These are phyloP conservation scores for Microctonus aethiopoides DNA, from an alignment of 2,888 invertebrate genomes.

Conservation along the genomic window DNA sequence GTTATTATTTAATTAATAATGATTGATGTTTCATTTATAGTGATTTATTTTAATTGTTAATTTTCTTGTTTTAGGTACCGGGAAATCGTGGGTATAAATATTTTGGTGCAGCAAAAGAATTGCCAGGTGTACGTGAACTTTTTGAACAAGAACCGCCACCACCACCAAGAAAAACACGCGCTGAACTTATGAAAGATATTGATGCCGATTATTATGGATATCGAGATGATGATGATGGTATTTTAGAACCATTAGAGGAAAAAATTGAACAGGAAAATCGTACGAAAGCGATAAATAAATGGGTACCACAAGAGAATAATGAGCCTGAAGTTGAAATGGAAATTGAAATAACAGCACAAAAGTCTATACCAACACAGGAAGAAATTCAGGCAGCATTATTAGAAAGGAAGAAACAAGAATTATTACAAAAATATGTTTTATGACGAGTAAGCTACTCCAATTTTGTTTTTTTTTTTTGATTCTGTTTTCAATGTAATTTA, in stretches of 20 bases:
- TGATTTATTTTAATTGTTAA: no score
- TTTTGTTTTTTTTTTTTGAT: neutral
- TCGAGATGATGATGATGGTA: slow-evolving; percentile 97
- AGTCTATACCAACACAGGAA: slow-evolving; percentile 93
- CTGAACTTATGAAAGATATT: slow-evolving; percentile 97
- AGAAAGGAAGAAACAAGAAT: slow-evolving; percentile 89
- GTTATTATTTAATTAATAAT: no score
- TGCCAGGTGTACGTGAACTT: slow-evolving; percentile 96
- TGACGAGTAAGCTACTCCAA: slow-evolving; percentile 45
- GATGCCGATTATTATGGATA: slow-evolving; percentile 99
- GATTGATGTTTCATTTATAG: neutral
- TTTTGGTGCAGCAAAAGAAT: slow-evolving; percentile 97
- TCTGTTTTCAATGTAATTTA: neutral
- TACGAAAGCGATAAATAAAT: slow-evolving; percentile 75
- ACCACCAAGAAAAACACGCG: slow-evolving; percentile 90
- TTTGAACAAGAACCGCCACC: slow-evolving; percentile 96
- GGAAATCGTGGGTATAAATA: slow-evolving; percentile 99
- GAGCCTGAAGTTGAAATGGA: slow-evolving; percentile 73
- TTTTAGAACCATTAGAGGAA: slow-evolving; percentile 88
- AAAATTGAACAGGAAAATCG: slow-evolving; percentile 79
- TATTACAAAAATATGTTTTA: slow-evolving; percentile 82
- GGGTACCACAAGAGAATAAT: slow-evolving; percentile 67
- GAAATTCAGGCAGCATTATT: slow-evolving; percentile 94
- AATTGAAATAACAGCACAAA: slow-evolving; percentile 76
- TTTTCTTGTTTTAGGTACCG: slow-evolving; percentile 77